Percentiles rank a stretch among this genome's conserved stretches.
Evolutionary conservation across 2,797 vertebrate species (phyloP).

Genomic region (Pelobates cultripes): DNA sequence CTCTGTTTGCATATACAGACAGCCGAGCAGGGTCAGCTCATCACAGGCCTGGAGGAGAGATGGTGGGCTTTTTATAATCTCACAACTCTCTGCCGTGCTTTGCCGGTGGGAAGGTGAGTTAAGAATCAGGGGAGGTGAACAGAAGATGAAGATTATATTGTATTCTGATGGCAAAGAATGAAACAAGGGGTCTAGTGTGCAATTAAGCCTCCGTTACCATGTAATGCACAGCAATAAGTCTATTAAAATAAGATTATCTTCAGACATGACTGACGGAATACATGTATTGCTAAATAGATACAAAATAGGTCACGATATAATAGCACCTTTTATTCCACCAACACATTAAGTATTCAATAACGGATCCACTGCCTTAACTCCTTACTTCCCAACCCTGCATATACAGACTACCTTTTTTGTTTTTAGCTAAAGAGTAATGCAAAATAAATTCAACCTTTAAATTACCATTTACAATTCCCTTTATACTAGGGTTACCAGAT

Average conservation of each 20-base stretch:
- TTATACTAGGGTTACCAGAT: no score
- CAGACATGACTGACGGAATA: neutral
- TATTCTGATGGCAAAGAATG: slow-evolving; percentile 7
- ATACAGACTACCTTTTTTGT: no score
- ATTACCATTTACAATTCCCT: no score
- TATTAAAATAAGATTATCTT: neutral
- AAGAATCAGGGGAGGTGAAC: slow-evolving; percentile 1
- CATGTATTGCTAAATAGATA: neutral
- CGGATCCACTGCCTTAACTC: no score
- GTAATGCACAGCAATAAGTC: slow-evolving; percentile 3
- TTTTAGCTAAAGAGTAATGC: no score
- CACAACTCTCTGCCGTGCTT: slow-evolving; percentile 33
- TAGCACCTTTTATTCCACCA: no score
- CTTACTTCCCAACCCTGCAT: no score
- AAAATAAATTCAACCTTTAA: no score
- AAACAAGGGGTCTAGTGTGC: neutral
- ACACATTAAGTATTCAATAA: no score
- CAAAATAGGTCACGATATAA: no score
- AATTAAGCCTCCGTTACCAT: slow-evolving; percentile 5
- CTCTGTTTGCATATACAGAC: slow-evolving; percentile 40
- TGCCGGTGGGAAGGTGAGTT: slow-evolving; percentile 45
- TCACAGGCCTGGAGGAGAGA: slow-evolving; percentile 38
- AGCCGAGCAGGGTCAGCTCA: slow-evolving; percentile 34
- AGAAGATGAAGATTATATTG: neutral
- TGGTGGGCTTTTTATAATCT: slow-evolving; percentile 48